These are phyloP conservation scores for Phataginus tricuspis DNA, from an alignment of 2,797 vertebrate genomes.

Conservation along the genomic window DNA sequence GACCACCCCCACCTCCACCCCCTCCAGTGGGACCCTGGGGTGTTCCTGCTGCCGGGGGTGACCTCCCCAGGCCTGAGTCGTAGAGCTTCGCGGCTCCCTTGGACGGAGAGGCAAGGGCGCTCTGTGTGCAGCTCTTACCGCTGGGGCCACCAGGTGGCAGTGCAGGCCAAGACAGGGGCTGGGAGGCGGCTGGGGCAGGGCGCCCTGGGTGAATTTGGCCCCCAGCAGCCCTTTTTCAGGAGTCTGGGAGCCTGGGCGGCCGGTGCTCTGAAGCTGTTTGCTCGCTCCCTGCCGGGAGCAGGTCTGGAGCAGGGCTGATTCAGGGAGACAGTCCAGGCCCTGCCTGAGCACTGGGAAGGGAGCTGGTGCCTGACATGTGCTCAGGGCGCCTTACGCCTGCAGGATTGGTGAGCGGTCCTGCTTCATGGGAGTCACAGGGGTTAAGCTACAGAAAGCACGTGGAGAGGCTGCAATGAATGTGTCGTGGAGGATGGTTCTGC, in stretches of 20 bases:
- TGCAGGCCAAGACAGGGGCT: not conserved
- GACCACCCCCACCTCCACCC: not conserved
- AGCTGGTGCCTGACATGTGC: not conserved
- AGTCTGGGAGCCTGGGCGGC: not conserved
- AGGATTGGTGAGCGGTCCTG: not conserved
- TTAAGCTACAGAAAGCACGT: not conserved
- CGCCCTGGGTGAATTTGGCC: not conserved
- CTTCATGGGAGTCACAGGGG: not conserved
- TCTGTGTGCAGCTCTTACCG: not conserved
- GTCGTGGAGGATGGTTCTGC: not conserved
- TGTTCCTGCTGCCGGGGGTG: not conserved
- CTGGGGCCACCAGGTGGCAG: constrained; percentile 52
- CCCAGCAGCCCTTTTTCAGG: not conserved
- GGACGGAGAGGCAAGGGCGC: not conserved
- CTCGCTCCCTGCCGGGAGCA: not conserved
- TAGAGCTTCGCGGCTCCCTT: not conserved
- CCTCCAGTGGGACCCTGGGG: not conserved
- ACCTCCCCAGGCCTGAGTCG: not conserved
- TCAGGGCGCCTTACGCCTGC: not conserved
- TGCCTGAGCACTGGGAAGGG: not conserved
- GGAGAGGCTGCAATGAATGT: not conserved
- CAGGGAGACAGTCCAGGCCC: not conserved
- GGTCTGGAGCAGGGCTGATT: too few species aligned
- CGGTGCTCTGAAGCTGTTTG: not conserved
- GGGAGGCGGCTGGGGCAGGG: accelerated